Evolutionary conservation across 2,888 invertebrate genomes (phyloP).

Genomic region (Epinotia ramella): DNA sequence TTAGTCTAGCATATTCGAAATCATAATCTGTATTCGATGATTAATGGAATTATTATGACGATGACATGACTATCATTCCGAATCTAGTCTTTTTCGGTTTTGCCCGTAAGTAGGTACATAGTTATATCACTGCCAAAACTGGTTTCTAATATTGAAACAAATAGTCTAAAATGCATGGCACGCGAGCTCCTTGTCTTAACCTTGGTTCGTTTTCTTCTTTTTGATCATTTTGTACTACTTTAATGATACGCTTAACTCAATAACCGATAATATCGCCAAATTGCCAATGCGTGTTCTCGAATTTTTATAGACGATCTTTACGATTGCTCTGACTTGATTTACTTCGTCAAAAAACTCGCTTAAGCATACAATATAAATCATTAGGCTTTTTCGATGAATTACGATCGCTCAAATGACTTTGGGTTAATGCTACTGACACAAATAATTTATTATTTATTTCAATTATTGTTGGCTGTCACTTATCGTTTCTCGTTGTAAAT

Average conservation of each 20-base stretch:
- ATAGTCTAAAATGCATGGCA: slow-evolving; percentile 18
- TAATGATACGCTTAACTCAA: slow-evolving; percentile 44
- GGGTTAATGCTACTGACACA: background rate
- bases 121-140: slow-evolving; percentile 24
- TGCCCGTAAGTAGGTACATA: background rate
- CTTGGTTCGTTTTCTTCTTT: slow-evolving; percentile 27
- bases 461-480: too few species aligned
- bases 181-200: slow-evolving; percentile 37
- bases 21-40: background rate
- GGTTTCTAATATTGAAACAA: slow-evolving; percentile 32
- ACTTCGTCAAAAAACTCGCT: slow-evolving; percentile 41
- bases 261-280: slow-evolving; percentile 43
- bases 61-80: background rate
- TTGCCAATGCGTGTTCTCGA: slow-evolving; percentile 42
- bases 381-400: slow-evolving; percentile 25
- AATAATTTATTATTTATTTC: background rate
- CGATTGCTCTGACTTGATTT: slow-evolving; percentile 40
- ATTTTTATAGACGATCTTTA: slow-evolving; percentile 43
- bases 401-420: slow-evolving; percentile 1
- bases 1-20: background rate
- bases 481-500: too few species aligned
- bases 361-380: slow-evolving; percentile 31
- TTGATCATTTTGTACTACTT: slow-evolving; percentile 30
- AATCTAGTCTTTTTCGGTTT: slow-evolving; percentile 8
- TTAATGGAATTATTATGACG: background rate